phyloP scores from a whole-genome alignment of 2,113 vertebrate genomes.

The Myotis brandtii region DNA sequence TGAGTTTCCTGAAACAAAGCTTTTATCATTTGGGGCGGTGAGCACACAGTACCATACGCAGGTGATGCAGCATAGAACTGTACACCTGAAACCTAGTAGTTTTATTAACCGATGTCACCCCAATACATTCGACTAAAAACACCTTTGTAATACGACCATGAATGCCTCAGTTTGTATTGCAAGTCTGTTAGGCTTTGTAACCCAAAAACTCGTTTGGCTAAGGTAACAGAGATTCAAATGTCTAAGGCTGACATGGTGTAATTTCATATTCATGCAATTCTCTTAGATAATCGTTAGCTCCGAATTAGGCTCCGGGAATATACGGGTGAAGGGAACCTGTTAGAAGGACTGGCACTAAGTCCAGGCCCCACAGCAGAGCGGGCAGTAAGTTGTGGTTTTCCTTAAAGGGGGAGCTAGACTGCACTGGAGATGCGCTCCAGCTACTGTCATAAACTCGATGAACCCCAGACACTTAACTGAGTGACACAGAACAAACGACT shows the following conservation, averaged over 20 bases:
- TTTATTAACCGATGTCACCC: too few species aligned
- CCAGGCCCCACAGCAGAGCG: not conserved
- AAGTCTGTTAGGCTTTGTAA: not conserved
- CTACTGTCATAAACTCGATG: not conserved
- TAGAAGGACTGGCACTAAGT: not conserved
- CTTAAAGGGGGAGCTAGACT: not conserved
- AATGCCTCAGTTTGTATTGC: not conserved
- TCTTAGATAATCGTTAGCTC: constrained; percentile 22
- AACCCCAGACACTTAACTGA: not conserved
- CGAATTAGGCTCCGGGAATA: not conserved
- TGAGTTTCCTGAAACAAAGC: not conserved
- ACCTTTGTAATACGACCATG: not conserved
- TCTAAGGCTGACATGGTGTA: not conserved
- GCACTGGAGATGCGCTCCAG: not conserved
- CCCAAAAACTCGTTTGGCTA: not conserved
- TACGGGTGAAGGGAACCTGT: not conserved
- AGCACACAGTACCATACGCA: too few species aligned
- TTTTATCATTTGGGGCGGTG: not conserved
- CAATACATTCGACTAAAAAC: too few species aligned
- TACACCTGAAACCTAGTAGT: too few species aligned
- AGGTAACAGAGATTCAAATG: not conserved
- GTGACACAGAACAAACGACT: not conserved
- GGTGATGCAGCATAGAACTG: too few species aligned
- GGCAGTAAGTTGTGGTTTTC: not conserved
- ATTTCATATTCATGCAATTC: not conserved